Evolutionary conservation across 1,140 invertebrate species (phyloP).

Genomic region (Stenopsyche tienmushanensis): DNA sequence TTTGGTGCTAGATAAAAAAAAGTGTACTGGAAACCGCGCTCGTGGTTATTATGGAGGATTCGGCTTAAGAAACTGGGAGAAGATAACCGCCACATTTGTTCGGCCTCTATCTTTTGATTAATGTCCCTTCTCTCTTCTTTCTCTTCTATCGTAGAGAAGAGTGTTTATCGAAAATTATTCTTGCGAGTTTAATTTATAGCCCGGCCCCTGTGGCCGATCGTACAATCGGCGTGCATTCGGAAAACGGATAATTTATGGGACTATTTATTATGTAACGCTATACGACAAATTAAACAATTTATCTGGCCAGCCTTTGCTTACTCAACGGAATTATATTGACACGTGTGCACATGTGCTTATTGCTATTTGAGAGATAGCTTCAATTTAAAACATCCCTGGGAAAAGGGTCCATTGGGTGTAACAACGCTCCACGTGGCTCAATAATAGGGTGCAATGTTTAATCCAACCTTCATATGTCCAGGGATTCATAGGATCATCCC

Average conservation of each 20-base stretch:
- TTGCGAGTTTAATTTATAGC: constrained; percentile 10
- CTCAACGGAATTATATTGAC: background rate
- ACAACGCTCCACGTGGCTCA: too few relatives aligned
- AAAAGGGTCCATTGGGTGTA: too few relatives aligned
- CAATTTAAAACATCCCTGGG: too few relatives aligned
- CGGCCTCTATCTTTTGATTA: constrained; percentile 7
- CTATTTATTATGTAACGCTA: constrained; percentile 8
- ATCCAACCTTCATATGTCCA: too few relatives aligned
- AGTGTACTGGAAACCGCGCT: background rate
- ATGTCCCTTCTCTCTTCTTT: constrained; percentile 2
- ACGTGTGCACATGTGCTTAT: background rate
- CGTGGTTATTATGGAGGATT: background rate
- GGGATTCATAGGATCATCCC: too few relatives aligned
- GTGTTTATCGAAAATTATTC: constrained; percentile 17
- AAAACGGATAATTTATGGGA: constrained; percentile 6
- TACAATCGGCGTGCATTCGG: constrained; percentile 9
- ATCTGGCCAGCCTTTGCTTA: background rate
- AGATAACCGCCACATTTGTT: background rate
- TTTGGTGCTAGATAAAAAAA: too few relatives aligned
- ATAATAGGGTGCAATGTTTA: too few relatives aligned
- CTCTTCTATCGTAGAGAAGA: background rate
- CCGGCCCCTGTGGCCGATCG: constrained; percentile 1
- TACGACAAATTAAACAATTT: constrained; percentile 8
- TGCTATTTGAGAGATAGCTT: too few relatives aligned
- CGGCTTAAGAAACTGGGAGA: background rate